Evolutionary conservation across 2,888 invertebrate genomes (phyloP), one percentile per base, ranked within the genome.

Genomic region (Rambutsinella grinnellia): DNA sequence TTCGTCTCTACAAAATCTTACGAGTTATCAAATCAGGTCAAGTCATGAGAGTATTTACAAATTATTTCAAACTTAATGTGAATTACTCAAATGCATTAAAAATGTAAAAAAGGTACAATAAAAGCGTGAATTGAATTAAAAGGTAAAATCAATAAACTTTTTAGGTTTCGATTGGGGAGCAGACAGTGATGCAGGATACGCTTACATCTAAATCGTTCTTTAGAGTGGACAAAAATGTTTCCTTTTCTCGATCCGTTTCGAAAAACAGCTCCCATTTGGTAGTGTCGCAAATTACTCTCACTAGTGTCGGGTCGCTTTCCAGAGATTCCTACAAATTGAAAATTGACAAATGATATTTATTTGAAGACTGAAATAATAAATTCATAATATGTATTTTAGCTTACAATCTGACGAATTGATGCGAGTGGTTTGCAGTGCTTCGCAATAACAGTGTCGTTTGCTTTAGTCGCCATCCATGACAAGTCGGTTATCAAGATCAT

Each of bases 391-490:
- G 13, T 17, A 15, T 6, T 51, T 54, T n/a, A 26, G 36, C 79
- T 70, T 76, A 84, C 84, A 56, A 82, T 80, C 79, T 84, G 84
- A 46, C 82, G 76, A 27, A 84, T 67, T 19, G 58, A 60, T 15
- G 79, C 51, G 8, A 82, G 24, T 10, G 70, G 19, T 28, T 79
- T 79, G 47, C 70, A 65, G 58, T 82, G 81, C 19, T 75, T 81
- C 8, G 75, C 79, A 21, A 57, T 65, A 15, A 82, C 82, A 44
- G 54, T 79, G 19, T 80, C 82, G 62, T 57, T 65, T n/a, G 68
- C 61, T 23, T 70, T 74, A 28, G 62, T 61, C 44, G 74, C 80
- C 69, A 84, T 76, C 84, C 84, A 84, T 6, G 56, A 54, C 54
- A 84, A 54, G 24, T 84, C 82, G 15, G 78, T 69, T 21, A 82